A percentile compares a stretch with the other conserved stretches of the same genome.
These are phyloP conservation scores for Fopius arisanus DNA, from an alignment of 1,140 invertebrate genomes.

Conservation along the genomic window DNA sequence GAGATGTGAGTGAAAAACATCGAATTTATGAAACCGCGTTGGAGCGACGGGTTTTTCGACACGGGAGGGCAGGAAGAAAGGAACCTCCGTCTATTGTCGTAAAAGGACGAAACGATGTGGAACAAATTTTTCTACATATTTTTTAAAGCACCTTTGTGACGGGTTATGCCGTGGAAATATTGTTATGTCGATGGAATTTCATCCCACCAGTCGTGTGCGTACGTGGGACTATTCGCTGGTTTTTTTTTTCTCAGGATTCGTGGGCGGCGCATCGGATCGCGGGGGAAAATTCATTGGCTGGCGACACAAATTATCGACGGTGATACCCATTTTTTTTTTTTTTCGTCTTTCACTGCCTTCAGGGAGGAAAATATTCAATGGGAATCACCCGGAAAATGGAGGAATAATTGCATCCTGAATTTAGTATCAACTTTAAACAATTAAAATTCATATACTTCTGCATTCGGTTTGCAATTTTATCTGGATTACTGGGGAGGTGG, in stretches of 20 bases:
- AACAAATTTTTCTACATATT: constrained; percentile 22
- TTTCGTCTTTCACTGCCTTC: no score
- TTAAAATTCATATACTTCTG: no score
- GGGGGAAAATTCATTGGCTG: constrained; percentile 19
- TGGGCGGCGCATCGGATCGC: not conserved
- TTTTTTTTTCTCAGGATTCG: not conserved
- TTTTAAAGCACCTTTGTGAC: not conserved
- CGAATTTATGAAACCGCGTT: constrained; percentile 52
- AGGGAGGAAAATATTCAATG: no score
- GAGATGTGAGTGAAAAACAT: constrained; percentile 40
- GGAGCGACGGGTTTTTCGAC: constrained; percentile 37
- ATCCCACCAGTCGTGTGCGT: constrained; percentile 19
- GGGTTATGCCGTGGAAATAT: constrained; percentile 12
- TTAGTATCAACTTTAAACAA: no score
- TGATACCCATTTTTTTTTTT: no score
- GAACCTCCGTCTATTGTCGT: not conserved
- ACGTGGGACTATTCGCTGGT: not conserved
- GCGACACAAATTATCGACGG: not conserved
- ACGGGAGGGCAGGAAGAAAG: not conserved
- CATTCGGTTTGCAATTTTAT: no score
- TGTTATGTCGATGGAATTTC: constrained; percentile 12
- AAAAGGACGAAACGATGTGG: constrained; percentile 20
- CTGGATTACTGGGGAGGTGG: no score
- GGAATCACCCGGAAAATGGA: no score
- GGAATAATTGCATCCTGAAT: no score